These are phyloP conservation scores for Thamnophis sirtalis DNA, from an alignment of 2,113 vertebrate genomes.

Conservation along the genomic window DNA sequence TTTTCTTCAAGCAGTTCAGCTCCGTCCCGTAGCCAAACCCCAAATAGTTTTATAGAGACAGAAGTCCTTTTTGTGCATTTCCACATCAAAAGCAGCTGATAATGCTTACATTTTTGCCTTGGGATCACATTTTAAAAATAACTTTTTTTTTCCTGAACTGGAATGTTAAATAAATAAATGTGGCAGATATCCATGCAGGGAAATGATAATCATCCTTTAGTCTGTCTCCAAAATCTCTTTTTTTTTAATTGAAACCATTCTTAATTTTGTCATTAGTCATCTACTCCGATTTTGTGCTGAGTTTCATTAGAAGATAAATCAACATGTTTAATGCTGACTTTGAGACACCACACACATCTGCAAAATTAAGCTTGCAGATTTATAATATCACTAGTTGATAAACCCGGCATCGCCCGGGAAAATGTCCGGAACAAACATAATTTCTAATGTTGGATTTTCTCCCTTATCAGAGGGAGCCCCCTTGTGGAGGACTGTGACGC, in stretches of 20 bases:
- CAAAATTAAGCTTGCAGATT: slow-evolving; percentile 15
- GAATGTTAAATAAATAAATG: neutral
- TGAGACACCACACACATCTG: neutral
- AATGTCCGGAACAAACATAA: too few relatives aligned
- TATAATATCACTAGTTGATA: neutral
- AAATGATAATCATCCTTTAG: neutral
- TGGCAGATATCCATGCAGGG: neutral
- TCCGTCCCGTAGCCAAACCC: neutral
- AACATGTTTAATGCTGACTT: slow-evolving; percentile 10
- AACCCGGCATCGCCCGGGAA: too few relatives aligned
- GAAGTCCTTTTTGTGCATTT: neutral
- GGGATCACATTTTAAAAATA: neutral
- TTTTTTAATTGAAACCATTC: neutral
- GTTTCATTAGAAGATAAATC: neutral
- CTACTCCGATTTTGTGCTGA: neutral
- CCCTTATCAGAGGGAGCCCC: too few relatives aligned
- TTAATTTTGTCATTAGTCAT: neutral
- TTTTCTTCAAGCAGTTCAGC: neutral
- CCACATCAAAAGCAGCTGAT: neutral
- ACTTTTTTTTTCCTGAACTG: neutral
- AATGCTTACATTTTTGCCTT: neutral
- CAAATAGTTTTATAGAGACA: neutral
- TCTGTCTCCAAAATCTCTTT: neutral
- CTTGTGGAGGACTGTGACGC: too few relatives aligned
- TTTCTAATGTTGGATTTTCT: too few relatives aligned